A percentile compares a stretch with the other conserved stretches of the same genome.
phyloP scores from a whole-genome alignment of 2,113 vertebrate species.

The Panthera uncia region DNA sequence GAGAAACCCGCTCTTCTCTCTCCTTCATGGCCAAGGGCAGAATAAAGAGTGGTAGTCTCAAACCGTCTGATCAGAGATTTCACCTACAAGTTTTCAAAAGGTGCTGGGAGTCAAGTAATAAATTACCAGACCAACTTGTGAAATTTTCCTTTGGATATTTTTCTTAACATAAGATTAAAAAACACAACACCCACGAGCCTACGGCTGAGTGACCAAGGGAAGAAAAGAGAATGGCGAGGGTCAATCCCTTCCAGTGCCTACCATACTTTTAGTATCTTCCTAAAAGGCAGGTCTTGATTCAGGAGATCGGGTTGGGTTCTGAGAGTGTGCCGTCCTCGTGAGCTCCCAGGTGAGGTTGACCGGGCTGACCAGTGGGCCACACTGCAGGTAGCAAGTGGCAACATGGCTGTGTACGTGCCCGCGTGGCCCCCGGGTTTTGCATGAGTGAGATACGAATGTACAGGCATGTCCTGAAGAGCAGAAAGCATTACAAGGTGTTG shows the following conservation, averaged over 20 bases:
- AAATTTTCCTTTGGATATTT: conserved; percentile 12
- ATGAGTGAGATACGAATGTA: not conserved
- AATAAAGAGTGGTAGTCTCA: not conserved
- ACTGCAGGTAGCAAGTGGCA: fast-evolving
- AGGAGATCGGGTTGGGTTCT: not conserved
- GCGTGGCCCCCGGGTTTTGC: not conserved
- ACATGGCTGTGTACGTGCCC: fast-evolving
- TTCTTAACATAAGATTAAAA: not conserved
- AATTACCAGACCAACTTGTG: not conserved
- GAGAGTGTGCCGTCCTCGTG: fast-evolving
- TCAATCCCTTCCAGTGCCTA: not conserved
- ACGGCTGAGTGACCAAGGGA: not conserved
- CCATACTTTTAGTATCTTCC: too few species aligned
- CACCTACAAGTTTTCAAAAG: not conserved
- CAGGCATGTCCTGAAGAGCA: not conserved
- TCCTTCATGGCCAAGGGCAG: not conserved
- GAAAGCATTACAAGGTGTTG: too few species aligned
- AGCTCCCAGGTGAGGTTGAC: not conserved
- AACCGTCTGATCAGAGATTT: not conserved
- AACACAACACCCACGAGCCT: not conserved
- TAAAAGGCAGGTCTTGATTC: not conserved
- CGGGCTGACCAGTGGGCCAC: fast-evolving
- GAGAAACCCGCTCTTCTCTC: not conserved
- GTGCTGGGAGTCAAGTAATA: not conserved
- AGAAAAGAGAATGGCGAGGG: fast-evolving